Conservation (phyloP, 2,113 vertebrate genomes). For the Stomatorhinus ivindoensis region DNA sequence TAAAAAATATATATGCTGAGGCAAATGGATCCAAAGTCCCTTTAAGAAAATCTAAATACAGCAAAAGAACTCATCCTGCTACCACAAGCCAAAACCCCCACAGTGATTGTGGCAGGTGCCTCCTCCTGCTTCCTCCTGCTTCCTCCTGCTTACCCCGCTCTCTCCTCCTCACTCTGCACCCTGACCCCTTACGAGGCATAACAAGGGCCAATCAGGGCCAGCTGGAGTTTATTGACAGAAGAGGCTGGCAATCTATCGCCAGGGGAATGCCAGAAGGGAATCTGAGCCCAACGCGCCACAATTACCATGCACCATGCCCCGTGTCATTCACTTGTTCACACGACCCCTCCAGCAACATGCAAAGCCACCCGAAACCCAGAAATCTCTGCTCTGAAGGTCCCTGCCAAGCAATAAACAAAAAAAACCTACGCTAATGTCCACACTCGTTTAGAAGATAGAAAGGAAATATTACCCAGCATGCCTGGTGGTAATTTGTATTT, state of each 20-base stretch:
- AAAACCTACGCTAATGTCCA: not conserved
- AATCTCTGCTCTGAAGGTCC: conserved; percentile 29
- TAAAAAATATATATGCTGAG: not conserved
- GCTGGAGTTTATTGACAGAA: not conserved
- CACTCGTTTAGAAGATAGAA: not conserved
- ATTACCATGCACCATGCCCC: conserved; percentile 25
- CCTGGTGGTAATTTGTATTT: not conserved
- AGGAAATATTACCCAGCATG: not conserved
- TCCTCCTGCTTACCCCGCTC: not conserved
- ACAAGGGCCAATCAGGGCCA: not conserved
- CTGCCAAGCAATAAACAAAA: conserved; percentile 23
- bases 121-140: not conserved
- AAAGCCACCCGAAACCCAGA: conserved; percentile 30
- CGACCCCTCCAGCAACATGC: conserved; percentile 38
- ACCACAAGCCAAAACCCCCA: not conserved
- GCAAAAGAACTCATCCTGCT: not conserved
- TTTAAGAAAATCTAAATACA: not conserved
- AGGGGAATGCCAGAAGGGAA: not conserved
- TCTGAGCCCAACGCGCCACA: not conserved
- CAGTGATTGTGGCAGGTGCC: not conserved
- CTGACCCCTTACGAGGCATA: not conserved
- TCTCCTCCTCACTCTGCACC: not conserved
- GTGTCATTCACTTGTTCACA: conserved; percentile 63
- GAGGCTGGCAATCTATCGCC: not conserved
- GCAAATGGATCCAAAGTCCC: not conserved